A percentile compares a stretch with the other conserved stretches of the same genome.
Conservation (phyloP, 2,113 vertebrate species). For the Trogon melanurus region DNA sequence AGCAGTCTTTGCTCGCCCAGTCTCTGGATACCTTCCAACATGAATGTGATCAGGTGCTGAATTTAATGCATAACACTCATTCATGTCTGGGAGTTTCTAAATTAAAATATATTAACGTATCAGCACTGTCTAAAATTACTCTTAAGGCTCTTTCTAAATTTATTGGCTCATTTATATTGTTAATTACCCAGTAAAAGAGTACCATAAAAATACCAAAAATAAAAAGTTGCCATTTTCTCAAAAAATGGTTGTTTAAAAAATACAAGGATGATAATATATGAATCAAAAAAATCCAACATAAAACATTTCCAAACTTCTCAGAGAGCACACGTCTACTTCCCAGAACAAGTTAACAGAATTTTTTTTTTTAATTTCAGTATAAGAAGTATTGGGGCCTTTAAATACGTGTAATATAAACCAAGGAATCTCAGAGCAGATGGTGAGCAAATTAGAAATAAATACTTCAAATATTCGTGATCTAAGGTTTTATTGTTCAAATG, state of each 20-base stretch:
- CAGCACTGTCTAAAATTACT: constrained; percentile 40
- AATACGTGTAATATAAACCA: not conserved
- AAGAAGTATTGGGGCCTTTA: not conserved
- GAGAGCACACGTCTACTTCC: not conserved
- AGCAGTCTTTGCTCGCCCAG: constrained; percentile 64
- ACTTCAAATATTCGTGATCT: constrained; percentile 58
- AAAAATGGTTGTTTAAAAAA: not conserved
- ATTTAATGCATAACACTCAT: constrained; percentile 69
- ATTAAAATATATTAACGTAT: constrained; percentile 67
- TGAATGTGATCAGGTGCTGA: constrained; percentile 69
- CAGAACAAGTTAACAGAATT: not conserved
- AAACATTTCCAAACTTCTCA: not conserved
- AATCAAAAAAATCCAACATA: not conserved
- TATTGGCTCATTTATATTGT: not conserved
- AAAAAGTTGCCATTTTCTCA: constrained; percentile 11
- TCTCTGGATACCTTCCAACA: constrained; percentile 74
- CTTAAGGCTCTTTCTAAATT: constrained; percentile 1
- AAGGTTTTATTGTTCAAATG: constrained; percentile 60
- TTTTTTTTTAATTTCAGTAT: not conserved
- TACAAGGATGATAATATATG: not conserved
- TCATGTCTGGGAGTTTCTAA: constrained; percentile 58
- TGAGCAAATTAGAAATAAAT: constrained; percentile 61
- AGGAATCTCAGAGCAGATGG: constrained; percentile 36
- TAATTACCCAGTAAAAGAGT: not conserved
- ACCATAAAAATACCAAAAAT: not conserved